Evolutionary conservation across 1,140 invertebrate genomes (phyloP), one percentile per base, ranked within the genome.

Genomic region (Venustaconcha ellipsiformis): DNA sequence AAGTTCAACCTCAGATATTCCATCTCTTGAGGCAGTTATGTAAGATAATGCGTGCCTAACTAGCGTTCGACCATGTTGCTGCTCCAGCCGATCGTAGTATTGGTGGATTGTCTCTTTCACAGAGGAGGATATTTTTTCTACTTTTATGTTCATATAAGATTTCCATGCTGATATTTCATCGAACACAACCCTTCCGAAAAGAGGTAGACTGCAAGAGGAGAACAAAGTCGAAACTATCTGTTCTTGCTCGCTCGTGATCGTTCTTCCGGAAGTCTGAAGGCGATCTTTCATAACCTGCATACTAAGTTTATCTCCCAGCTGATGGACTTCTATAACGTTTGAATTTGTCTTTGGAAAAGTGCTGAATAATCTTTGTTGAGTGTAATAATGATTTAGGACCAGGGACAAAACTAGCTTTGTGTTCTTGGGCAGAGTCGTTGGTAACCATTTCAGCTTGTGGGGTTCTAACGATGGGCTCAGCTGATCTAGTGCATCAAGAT

Each of bases 201-300:
- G 70, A 17, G 83, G 83, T 17, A 79, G 66, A 18, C 77, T 72
- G 64, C 80, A 80, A 30, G 71, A 63, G 1, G 73, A 37, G 26
- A 86, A 81, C 57, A 80, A 75, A 26, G 84, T 72, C 57, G 80
- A 70, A 14, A 87, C 65, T 26, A 83, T 68, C 23, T 72, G 55
- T 57, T 73, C 76, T 67, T 87, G 86, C 1, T 78, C 70, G 0
- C 30, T 23, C 14, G 81, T 73, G 63, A 98, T 83, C 14, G 90
- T 96, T 86, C 96, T 97, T 12, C 18, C 66, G 26, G 37, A 30
- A 3, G 72, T 69, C 0, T 17, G 12, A 13, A 59, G 72, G 37
- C 58, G 58, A 48, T 60, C 63, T 48, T 69, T 26, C 37, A 72
- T 58, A 60, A 74, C 72, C 14, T 77, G 70, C 75, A 77, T 72